Conservation (phyloP, 2,888 invertebrate genomes). For the Lepidonotus clava region DNA sequence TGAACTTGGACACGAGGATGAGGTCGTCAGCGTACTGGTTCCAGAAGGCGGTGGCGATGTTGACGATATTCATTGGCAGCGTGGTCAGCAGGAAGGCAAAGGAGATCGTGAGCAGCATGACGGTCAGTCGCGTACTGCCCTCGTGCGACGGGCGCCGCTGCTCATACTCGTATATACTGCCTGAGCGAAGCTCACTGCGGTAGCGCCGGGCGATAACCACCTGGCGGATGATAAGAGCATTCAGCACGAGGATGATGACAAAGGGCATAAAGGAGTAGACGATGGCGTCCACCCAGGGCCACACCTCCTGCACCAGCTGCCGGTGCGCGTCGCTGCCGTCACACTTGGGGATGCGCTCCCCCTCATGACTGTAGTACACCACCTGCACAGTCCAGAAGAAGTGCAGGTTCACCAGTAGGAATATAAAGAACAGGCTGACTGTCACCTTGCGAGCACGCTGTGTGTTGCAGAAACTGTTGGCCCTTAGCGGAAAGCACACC, state of each 20-base stretch:
- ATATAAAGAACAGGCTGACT: constrained; percentile 65
- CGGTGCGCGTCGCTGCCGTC: constrained; percentile 60
- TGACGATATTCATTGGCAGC: constrained; percentile 73
- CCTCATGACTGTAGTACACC: constrained; percentile 53
- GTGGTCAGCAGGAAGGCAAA: constrained; percentile 77
- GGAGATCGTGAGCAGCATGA: constrained; percentile 77
- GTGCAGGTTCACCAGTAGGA: constrained; percentile 72
- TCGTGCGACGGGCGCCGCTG: constrained; percentile 63
- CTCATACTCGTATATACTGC: constrained; percentile 45
- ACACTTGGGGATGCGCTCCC: constrained; percentile 60
- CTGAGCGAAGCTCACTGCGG: constrained; percentile 49
- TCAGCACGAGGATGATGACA: constrained; percentile 72
- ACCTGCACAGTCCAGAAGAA: constrained; percentile 73
- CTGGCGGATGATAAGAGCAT: constrained; percentile 75
- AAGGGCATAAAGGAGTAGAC: constrained; percentile 77
- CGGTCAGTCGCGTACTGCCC: constrained; percentile 68
- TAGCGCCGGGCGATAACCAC: constrained; percentile 68
- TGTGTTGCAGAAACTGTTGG: constrained; percentile 70
- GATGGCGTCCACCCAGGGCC: constrained; percentile 78
- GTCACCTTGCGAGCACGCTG: constrained; percentile 72
- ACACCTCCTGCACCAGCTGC: constrained; percentile 68
- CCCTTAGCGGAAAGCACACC: constrained; percentile 74
- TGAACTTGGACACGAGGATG: constrained; percentile 64
- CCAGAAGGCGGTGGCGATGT: constrained; percentile 67
- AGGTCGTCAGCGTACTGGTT: constrained; percentile 53